phyloP scores from a whole-genome alignment of 1,140 invertebrate genomes.

The Pteromalus puparum region DNA sequence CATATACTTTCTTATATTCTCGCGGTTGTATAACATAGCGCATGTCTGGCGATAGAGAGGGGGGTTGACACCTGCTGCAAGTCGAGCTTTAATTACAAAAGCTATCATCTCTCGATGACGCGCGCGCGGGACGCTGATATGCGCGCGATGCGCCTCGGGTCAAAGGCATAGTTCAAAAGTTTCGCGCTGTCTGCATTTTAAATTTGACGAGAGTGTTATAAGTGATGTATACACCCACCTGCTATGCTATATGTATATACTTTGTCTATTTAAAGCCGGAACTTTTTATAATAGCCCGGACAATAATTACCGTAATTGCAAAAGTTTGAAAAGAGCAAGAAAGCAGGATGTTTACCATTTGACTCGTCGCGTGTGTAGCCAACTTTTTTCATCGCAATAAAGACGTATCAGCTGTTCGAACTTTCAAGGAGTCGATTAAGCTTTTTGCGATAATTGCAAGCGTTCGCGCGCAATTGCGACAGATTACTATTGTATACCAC shows the following conservation, averaged over 20 bases:
- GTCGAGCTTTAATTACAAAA: neutral
- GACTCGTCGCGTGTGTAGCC: no score
- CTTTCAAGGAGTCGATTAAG: neutral
- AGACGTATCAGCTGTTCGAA: no score
- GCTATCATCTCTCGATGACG: neutral
- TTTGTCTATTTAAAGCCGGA: no score
- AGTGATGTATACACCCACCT: no score
- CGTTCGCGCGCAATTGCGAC: neutral
- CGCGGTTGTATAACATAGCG: neutral
- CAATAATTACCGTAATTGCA: no score
- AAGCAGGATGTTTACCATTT: no score
- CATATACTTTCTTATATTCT: neutral
- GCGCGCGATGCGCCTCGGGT: neutral
- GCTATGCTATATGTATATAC: no score
- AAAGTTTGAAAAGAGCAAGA: no score
- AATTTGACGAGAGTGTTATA: neutral
- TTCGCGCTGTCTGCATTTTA: slow-evolving; percentile 3
- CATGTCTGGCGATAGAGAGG: neutral
- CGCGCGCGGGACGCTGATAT: neutral
- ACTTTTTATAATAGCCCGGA: no score
- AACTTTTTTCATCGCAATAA: no score
- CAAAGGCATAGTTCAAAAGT: slow-evolving; percentile 7
- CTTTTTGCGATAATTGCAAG: neutral
- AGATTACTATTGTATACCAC: no score
- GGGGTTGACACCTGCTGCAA: neutral